phyloP scores from a whole-genome alignment of 1,140 invertebrate species.

The Manduca sexta region DNA sequence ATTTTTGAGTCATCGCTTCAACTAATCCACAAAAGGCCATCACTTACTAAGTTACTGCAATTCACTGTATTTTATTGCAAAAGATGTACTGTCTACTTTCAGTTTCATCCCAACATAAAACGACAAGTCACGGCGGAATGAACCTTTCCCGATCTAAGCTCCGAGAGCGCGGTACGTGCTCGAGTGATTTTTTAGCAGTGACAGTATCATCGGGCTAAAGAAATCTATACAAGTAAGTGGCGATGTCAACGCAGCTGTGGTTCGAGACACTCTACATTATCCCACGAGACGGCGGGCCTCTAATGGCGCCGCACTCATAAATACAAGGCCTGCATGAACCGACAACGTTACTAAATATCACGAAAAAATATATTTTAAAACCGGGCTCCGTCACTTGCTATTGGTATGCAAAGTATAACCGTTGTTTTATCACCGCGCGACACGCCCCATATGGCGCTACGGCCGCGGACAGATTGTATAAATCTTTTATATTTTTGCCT shows the following conservation, averaged over 20 bases:
- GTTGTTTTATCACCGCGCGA: constrained; percentile 1
- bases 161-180: constrained; percentile 16
- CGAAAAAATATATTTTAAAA: not conserved
- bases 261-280: constrained; percentile 8
- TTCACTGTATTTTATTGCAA: no score
- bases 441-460: constrained; percentile 1
- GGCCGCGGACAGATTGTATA: constrained; percentile 1
- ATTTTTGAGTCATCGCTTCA: no score
- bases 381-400: not conserved
- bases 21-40: no score
- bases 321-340: constrained; percentile 4
- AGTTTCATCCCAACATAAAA: no score
- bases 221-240: constrained; percentile 21
- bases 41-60: no score
- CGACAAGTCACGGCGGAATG: no score
- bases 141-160: no score
- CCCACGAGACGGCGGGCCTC: constrained; percentile 2
- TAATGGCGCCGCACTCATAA: constrained; percentile 9
- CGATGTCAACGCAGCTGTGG: constrained; percentile 16
- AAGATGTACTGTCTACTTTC: no score
- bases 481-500: not conserved
- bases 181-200: constrained; percentile 21
- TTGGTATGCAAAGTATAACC: constrained; percentile 5
- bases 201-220: constrained; percentile 15
- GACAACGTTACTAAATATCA: not conserved